Evolutionary conservation across 2,797 vertebrate species (phyloP).

Genomic region (Xyrichtys novacula): DNA sequence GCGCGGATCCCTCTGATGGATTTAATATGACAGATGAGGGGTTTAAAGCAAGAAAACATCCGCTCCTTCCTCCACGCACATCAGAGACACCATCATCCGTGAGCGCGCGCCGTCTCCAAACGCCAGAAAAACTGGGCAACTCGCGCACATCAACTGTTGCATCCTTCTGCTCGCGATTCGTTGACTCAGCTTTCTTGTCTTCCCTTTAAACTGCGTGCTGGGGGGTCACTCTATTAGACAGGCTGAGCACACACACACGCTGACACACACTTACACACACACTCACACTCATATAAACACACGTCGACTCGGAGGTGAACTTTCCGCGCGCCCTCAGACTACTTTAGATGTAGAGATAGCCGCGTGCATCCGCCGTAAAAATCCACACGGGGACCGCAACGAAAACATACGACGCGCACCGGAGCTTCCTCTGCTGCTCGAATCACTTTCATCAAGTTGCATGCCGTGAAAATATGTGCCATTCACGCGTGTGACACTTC

Average conservation of each 20-base stretch:
- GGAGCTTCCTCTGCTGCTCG: slow-evolving; percentile 52
- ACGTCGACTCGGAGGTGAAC: slow-evolving; percentile 29
- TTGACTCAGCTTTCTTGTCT: slow-evolving; percentile 81
- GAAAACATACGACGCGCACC: slow-evolving; percentile 27
- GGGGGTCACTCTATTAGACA: slow-evolving; percentile 75
- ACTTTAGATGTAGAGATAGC: slow-evolving; percentile 34
- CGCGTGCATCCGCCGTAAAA: slow-evolving; percentile 38
- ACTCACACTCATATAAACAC: not conserved
- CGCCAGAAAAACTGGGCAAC: slow-evolving; percentile 56
- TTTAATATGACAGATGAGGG: slow-evolving; percentile 30
- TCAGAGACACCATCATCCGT: slow-evolving; percentile 66
- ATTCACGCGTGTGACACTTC: slow-evolving; percentile 41
- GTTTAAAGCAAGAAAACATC: slow-evolving; percentile 54
- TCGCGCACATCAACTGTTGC: slow-evolving; percentile 76
- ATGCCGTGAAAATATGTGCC: slow-evolving; percentile 43
- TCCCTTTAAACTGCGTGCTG: slow-evolving; percentile 76
- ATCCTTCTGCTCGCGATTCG: slow-evolving; percentile 77
- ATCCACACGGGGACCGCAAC: slow-evolving; percentile 23
- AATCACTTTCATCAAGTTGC: slow-evolving; percentile 67
- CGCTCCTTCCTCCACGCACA: slow-evolving; percentile 37
- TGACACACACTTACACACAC: slow-evolving; percentile 1
- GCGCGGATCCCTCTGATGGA: slow-evolving; percentile 12
- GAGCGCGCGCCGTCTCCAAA: slow-evolving; percentile 50
- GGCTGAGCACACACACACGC: slow-evolving; percentile 42
- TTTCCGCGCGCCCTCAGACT: slow-evolving; percentile 37